phyloP scores from a whole-genome alignment of 92 coral and sea anemone genomes.

The Paramuricea clavata region DNA sequence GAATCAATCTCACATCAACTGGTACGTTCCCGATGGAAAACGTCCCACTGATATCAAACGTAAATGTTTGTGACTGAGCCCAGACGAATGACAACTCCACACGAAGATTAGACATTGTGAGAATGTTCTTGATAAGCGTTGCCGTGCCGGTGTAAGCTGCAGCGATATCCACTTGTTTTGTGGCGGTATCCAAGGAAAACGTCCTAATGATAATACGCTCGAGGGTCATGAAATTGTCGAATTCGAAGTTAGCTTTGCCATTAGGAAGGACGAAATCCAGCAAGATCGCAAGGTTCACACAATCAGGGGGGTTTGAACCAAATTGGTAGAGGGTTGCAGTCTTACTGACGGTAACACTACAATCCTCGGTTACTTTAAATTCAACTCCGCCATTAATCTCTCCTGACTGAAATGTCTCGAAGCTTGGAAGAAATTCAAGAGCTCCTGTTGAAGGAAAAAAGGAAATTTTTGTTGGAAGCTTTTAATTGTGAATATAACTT shows the following conservation, averaged over 20 bases:
- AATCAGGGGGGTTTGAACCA: conserved; percentile 10
- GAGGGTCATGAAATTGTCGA: neutral
- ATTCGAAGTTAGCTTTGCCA: conserved; percentile 22
- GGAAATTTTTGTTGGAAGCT: too few species aligned
- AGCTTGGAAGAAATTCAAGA: too few species aligned
- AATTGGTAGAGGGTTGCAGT: conserved; percentile 8
- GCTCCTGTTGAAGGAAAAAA: too few species aligned
- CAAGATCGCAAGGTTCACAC: conserved; percentile 17
- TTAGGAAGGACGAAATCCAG: neutral
- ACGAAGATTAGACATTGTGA: conserved; percentile 1
- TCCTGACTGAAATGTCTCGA: too few species aligned
- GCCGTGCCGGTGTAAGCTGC: conserved; percentile 2
- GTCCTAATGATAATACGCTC: conserved; percentile 17
- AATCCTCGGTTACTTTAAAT: conserved; percentile 1
- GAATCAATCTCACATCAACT: neutral
- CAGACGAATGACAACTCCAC: neutral
- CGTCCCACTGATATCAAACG: conserved; percentile 4
- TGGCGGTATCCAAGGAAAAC: neutral
- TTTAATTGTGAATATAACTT: too few species aligned
- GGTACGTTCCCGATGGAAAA: neutral
- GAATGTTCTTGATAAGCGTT: neutral
- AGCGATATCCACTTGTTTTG: neutral
- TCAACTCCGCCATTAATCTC: too few species aligned
- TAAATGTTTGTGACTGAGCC: conserved; percentile 1
- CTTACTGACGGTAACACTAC: neutral